Conservation (phyloP, 2,888 invertebrate genomes). For the Caenorhabditis sulstoni region DNA sequence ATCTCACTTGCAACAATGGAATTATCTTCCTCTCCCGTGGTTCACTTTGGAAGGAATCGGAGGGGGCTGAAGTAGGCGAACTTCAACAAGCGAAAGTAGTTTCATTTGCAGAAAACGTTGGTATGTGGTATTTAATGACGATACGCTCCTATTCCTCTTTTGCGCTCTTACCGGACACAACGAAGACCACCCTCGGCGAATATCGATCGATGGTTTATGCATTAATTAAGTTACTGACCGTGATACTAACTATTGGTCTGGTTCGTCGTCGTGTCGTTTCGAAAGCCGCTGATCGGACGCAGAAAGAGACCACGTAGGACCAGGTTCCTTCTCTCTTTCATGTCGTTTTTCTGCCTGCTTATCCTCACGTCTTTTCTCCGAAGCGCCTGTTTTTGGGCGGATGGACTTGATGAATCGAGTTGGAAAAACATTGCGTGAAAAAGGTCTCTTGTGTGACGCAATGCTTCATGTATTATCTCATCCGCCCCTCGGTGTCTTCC, state of each 20-base stretch:
- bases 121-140: conserved; percentile 60
- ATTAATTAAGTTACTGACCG: conserved; percentile 50
- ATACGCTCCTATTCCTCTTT: conserved; percentile 54
- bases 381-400: conserved; percentile 22
- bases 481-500: conserved; percentile 31
- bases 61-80: conserved; percentile 17
- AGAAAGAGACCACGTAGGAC: conserved; percentile 8
- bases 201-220: conserved; percentile 41
- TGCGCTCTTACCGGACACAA: conserved; percentile 18
- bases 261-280: not conserved
- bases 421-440: conserved; percentile 53
- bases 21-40: conserved; percentile 37
- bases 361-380: conserved; percentile 11
- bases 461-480: conserved; percentile 59
- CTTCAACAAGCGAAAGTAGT: conserved; percentile 57
- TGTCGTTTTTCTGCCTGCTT: conserved; percentile 12
- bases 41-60: conserved; percentile 42
- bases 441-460: conserved; percentile 45
- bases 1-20: conserved; percentile 53
- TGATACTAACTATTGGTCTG: not conserved
- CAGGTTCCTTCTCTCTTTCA: conserved; percentile 29
- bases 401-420: conserved; percentile 45
- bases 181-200: conserved; percentile 33
- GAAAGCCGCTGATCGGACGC: not conserved
- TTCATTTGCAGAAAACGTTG: conserved; percentile 61